Evolutionary conservation across 2,888 invertebrate genomes (phyloP), one percentile per base, ranked within the genome.

Genomic region (Apantesis nais): DNA sequence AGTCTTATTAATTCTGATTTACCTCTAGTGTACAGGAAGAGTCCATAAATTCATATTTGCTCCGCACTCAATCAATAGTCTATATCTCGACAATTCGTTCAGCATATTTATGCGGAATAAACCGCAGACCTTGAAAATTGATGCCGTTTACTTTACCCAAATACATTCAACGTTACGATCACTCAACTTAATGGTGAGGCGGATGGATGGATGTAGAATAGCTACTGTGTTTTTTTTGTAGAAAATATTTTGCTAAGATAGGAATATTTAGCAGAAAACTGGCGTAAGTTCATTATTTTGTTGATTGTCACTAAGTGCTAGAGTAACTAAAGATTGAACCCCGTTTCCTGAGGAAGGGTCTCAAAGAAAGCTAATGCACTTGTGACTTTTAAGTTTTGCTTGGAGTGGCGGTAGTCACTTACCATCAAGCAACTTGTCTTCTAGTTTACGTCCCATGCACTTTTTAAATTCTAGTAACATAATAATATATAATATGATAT

Each of bases 111-210:
- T 62, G 39, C 62, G 58, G n/a, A 70, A 72, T 71, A 77, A 79
- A 75, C 52, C 31, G 34, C 65, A 39, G 63, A 60, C 75, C 74
- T 74, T 74, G 74, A 71, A 78, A 80, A 80, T 68, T 74, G 78
- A 78, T 77, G 71, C 68, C 44, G 75, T 80, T 80, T 77, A 75
- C 74, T 78, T 78, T 68, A 25, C 67, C 68, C 65, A 77, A 77
- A 80, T 78, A 80, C 77, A 80, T 80, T 67, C 71, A 67, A 22
- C 19, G 65, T 69, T 73, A 69, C 69, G 64, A 70, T 67, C 41
- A 67, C 55, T 70, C 65, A 68, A 66, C 64, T 71, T 79, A 77
- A 76, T 79, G 77, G 80, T 74, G 74, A 75, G 74, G 44, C 52
- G 72, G 72, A 77, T 79, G 71, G 77, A 77, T 78, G 71, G 19